Base-by-base conservation (phyloP, 2,113 vertebrate genomes). In the Cyanocitta stelleri region DNA sequence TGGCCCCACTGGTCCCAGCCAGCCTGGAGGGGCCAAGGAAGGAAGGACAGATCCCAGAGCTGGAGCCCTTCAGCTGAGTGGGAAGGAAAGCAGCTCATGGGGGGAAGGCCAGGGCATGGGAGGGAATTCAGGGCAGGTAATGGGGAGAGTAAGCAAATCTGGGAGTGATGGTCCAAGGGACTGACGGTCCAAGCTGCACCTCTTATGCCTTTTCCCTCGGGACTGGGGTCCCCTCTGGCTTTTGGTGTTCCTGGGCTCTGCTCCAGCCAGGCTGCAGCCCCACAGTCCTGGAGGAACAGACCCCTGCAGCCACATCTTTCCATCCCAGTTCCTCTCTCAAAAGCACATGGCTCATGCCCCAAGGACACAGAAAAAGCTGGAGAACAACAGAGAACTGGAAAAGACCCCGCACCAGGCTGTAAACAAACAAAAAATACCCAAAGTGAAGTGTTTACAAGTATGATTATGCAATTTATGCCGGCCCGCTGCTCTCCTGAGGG, bases 401-500 rank as follows among this genome's bases (percentile, higher is more conserved):
- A 10, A 49, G 7, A 2, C n/a, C 23, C 52, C 3, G 7, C 66
- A 32, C 3, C 23, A 33, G 44, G 55, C 67, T 56, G 49, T 1
- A 37, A 83, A 68, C 14, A 82, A 64, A 62, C 11, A 21, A 22
- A 52, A 29, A 14, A 8, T 2, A 20, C 1, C 26, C 43, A 3
- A 33, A 59, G 8, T 3, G 5, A 18, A 27, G 37, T 4, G 5
- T 56, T 44, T 5, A 20, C 30, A 21, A 17, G 16, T 1, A 6
- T 4, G 49, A 1, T 7, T 20, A 19, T 3, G 11, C 35, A 9
- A 13, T 13, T 1, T 3, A 16, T 3, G 10, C 7, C 3, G 9
- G 33, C 21, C 32, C 29, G 11, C 26, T 63, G 30, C 7, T 56
- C 12, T 14, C 3, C 11, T 2, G 5, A 26, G 35, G 27, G 37